Conservation (phyloP, 2,797 vertebrate species). For the Anas acuta region DNA sequence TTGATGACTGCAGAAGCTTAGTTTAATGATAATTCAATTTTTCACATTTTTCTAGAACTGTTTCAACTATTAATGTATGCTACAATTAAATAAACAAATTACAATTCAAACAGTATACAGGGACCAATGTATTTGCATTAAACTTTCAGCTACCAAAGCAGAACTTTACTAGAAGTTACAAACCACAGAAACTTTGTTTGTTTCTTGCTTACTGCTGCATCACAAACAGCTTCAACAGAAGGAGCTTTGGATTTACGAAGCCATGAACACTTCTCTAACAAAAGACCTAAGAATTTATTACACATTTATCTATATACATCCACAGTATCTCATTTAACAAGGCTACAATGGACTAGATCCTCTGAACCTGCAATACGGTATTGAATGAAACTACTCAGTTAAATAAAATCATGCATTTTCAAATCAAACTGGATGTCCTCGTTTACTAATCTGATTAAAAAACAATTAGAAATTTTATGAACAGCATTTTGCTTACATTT, state of each 20-base stretch:
- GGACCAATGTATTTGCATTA: slow-evolving; percentile 44
- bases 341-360: neutral
- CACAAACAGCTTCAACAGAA: slow-evolving; percentile 49
- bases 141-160: slow-evolving; percentile 39
- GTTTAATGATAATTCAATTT: slow-evolving; percentile 16
- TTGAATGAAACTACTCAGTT: neutral
- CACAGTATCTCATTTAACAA: neutral
- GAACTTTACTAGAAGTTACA: slow-evolving; percentile 52
- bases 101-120: slow-evolving; percentile 8
- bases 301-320: slow-evolving; percentile 9
- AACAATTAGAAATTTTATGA: neutral
- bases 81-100: neutral
- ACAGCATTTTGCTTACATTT: neutral
- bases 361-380: neutral
- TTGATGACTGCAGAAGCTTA: neutral
- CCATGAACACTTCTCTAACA: slow-evolving; percentile 24
- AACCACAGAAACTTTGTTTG: slow-evolving; percentile 21
- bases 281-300: slow-evolving; percentile 26
- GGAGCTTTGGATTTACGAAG: slow-evolving; percentile 15
- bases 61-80: neutral
- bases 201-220: neutral
- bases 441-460: neutral
- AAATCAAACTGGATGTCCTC: neutral
- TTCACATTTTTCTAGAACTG: neutral
- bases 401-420: neutral